Conservation (phyloP, 2,888 invertebrate species). For the Saturnia japonica region DNA sequence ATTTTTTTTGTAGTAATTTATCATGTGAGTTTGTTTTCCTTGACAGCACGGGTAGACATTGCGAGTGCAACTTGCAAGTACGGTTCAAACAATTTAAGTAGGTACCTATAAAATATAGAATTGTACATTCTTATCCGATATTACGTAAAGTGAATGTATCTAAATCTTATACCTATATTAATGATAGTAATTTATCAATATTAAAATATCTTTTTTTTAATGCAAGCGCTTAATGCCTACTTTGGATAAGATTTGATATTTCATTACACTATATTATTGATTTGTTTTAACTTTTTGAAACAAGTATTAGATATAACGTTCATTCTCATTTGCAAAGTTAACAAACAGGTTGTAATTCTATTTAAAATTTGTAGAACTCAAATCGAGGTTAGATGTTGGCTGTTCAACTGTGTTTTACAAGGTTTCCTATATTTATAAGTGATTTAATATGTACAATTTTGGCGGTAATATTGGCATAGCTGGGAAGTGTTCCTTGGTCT, state of each 20-base stretch:
- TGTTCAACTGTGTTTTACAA: too few relatives aligned
- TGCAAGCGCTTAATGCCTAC: background rate
- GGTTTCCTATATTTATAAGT: too few relatives aligned
- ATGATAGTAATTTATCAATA: constrained; percentile 3
- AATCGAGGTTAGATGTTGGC: too few relatives aligned
- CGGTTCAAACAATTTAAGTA: background rate
- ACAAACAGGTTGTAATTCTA: background rate
- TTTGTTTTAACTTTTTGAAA: background rate
- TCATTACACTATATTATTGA: background rate
- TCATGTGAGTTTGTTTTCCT: background rate
- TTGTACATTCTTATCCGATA: background rate
- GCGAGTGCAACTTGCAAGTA: background rate
- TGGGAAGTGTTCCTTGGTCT: too few relatives aligned
- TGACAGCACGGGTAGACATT: background rate
- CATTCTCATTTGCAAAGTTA: background rate
- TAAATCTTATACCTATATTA: background rate
- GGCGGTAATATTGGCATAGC: too few relatives aligned
- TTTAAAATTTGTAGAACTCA: background rate
- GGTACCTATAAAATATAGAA: background rate
- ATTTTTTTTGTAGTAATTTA: background rate
- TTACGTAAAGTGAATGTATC: constrained; percentile 7
- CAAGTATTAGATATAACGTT: background rate
- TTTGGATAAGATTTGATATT: background rate
- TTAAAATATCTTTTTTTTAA: background rate
- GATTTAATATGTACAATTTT: too few relatives aligned